Evolutionary conservation across 30 jellyfish, hydroid and myxozoan species (phyloP).

Genomic region (Chrysaora quinquecirrha): DNA sequence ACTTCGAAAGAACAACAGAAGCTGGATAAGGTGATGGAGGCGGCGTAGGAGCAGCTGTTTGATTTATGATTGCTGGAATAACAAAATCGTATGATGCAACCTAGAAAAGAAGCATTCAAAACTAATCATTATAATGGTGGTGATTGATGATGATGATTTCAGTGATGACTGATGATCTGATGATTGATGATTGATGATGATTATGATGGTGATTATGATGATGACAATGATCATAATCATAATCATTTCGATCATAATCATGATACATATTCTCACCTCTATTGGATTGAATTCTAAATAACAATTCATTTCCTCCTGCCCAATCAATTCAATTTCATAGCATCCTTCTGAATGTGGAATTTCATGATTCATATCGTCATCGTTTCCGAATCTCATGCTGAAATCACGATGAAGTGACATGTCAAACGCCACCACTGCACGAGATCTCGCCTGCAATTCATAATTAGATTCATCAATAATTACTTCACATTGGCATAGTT

Average conservation of each 20-base stretch:
- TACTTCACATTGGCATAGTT: neutral
- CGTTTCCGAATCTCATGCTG: constrained; percentile 30
- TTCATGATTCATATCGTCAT: constrained; percentile 23
- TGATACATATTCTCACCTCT: constrained; percentile 76
- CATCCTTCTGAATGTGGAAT: constrained; percentile 52
- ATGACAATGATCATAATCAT: no score
- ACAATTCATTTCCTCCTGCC: constrained; percentile 71
- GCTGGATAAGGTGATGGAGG: constrained; percentile 92
- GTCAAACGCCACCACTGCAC: constrained; percentile 77
- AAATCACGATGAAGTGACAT: constrained; percentile 77
- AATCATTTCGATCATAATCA: no score
- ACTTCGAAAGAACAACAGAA: constrained; percentile 82
- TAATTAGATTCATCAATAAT: no score
- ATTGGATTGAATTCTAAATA: constrained; percentile 76
- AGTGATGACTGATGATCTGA: neutral
- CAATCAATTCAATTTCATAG: constrained; percentile 46
- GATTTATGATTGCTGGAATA: constrained; percentile 77
- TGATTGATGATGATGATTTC: neutral
- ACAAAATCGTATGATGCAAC: constrained; percentile 94
- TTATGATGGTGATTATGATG: no score
- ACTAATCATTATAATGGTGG: neutral
- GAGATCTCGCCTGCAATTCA: constrained; percentile 79
- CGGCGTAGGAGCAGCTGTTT: constrained; percentile 82
- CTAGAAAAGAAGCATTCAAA: constrained; percentile 30
- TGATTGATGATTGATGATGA: no score